Percentiles rank a stretch among this genome's conserved stretches.
Conservation (phyloP, 30 jellyfish, hydroid and myxozoan species). For the Chrysaora quinquecirrha region DNA sequence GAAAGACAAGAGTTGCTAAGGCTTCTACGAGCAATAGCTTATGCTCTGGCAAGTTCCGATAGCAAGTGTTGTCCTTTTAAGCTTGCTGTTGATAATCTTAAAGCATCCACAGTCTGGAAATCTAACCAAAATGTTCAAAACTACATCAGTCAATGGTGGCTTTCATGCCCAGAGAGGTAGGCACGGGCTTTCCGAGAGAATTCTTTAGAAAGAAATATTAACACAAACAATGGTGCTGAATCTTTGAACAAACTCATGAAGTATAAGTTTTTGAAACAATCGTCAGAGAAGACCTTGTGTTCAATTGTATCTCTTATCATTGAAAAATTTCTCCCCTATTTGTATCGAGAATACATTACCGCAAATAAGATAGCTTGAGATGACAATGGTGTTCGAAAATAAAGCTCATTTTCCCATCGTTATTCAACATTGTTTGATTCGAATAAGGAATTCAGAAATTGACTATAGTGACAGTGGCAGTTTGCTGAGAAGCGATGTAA, state of each 20-base stretch:
- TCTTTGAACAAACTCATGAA: slow-evolving; percentile 26
- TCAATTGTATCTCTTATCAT: slow-evolving; percentile 8
- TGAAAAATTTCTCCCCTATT: slow-evolving; percentile 17
- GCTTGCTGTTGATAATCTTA: slow-evolving; percentile 14
- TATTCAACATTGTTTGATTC: slow-evolving; percentile 34
- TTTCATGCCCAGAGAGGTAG: slow-evolving; percentile 35
- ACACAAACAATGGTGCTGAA: slow-evolving; percentile 48
- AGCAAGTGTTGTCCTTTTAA: background rate
- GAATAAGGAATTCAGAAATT: too few relatives aligned
- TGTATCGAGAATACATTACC: slow-evolving; percentile 27
- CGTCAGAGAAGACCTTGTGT: slow-evolving; percentile 33
- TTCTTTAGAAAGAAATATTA: slow-evolving; percentile 11
- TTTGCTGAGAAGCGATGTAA: too few relatives aligned
- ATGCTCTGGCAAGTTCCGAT: slow-evolving; percentile 24
- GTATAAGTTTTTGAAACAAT: slow-evolving; percentile 18
- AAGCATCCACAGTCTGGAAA: slow-evolving; percentile 14
- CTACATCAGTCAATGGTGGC: slow-evolving; percentile 39
- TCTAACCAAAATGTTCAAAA: background rate
- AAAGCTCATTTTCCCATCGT: slow-evolving; percentile 12
- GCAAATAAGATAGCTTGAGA: slow-evolving; percentile 21
- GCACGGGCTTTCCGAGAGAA: slow-evolving; percentile 29
- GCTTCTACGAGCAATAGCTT: slow-evolving; percentile 18
- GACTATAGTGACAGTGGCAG: too few relatives aligned
- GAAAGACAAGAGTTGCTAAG: slow-evolving; percentile 15
- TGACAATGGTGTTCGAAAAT: slow-evolving; percentile 10